These are phyloP conservation scores for Planococcus citri DNA, from an alignment of 1,140 invertebrate genomes.

Conservation along the genomic window DNA sequence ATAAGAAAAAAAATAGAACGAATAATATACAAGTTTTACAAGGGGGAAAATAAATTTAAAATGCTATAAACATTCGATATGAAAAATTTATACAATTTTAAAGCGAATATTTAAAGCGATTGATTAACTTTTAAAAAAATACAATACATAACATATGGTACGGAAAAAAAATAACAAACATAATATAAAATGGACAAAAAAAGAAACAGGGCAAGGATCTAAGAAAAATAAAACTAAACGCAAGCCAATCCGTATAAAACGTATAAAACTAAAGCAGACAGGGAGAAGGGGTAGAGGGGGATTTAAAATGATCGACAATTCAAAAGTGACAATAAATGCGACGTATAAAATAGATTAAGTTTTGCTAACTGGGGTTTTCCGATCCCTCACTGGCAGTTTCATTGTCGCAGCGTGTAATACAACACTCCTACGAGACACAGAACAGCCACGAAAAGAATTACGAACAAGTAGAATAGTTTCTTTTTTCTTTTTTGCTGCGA, in stretches of 20 bases:
- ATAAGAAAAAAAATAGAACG: no score
- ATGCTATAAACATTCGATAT: not conserved
- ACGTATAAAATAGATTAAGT: not conserved
- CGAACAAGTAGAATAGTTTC: not conserved
- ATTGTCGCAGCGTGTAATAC: not conserved
- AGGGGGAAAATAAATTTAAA: no score
- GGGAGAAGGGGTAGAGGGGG: not conserved
- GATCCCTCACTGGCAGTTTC: not conserved
- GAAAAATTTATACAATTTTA: not conserved
- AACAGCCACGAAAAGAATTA: not conserved
- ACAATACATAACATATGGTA: not conserved
- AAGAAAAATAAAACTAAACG: not conserved
- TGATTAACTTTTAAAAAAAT: not conserved
- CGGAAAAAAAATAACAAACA: not conserved
- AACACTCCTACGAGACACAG: not conserved
- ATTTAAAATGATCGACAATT: not conserved
- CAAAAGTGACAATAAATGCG: not conserved
- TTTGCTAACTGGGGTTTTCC: not conserved
- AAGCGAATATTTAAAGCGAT: not conserved
- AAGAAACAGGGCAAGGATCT: not conserved
- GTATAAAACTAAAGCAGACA: not conserved
- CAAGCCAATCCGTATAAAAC: not conserved
- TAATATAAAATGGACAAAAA: not conserved
- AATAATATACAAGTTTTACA: no score
- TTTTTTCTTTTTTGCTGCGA: not conserved